Evolutionary conservation across 2,888 invertebrate genomes (phyloP).

Genomic region (Volucella inflata): DNA sequence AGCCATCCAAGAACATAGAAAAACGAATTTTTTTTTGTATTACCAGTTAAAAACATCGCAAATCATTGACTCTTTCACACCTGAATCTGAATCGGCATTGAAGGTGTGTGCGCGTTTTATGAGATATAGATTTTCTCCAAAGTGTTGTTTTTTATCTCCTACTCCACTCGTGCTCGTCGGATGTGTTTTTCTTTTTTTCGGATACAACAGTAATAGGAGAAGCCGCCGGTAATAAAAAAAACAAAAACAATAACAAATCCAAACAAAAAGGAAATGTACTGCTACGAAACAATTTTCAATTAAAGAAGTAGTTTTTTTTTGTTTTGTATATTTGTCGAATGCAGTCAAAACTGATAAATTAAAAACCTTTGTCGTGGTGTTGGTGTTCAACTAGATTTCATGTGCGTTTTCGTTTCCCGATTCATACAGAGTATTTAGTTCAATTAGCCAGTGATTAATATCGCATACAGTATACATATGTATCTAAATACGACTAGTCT

Average conservation of each 20-base stretch:
- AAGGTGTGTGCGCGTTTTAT: conserved; percentile 27
- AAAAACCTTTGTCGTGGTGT: conserved; percentile 8
- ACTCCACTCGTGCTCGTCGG: background rate
- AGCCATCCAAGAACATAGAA: conserved; percentile 15
- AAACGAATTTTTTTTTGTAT: background rate
- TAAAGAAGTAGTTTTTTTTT: conserved; percentile 24
- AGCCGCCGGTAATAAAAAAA: conserved; percentile 25
- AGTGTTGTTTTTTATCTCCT: background rate
- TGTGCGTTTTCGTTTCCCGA: conserved; percentile 39
- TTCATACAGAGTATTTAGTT: conserved; percentile 51
- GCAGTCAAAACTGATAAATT: conserved; percentile 9
- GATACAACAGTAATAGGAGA: conserved; percentile 5
- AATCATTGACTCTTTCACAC: conserved; percentile 40
- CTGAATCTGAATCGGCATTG: background rate
- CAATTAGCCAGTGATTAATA: conserved; percentile 69
- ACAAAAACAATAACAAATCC: background rate
- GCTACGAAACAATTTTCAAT: conserved; percentile 31
- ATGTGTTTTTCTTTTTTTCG: background rate
- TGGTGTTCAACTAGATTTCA: conserved; percentile 40
- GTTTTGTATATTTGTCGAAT: conserved; percentile 18
- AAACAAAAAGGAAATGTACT: background rate
- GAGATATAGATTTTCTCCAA: conserved; percentile 15
- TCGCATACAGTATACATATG: conserved; percentile 39
- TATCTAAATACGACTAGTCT: background rate
- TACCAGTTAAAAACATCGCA: conserved; percentile 22